Conservation (phyloP, 2,113 vertebrate species). For the Chionomys nivalis region DNA sequence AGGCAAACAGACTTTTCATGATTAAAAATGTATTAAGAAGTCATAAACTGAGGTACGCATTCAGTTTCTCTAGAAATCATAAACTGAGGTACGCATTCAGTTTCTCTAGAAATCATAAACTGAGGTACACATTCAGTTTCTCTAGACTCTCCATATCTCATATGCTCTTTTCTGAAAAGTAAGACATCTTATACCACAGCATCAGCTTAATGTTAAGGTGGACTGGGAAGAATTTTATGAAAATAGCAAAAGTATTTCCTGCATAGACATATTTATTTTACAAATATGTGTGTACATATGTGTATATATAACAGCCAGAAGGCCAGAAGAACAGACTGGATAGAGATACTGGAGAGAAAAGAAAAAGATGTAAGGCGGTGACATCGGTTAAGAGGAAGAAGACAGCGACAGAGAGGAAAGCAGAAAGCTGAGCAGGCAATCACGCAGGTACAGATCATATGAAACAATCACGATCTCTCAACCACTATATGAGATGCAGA, state of each 20-base stretch:
- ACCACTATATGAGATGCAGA: background rate
- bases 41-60: background rate
- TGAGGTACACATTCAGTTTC: background rate
- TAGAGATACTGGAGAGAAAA: background rate
- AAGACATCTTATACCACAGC: background rate
- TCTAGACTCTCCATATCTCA: background rate
- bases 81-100: background rate
- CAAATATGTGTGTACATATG: too few species aligned
- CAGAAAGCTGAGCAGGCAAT: background rate
- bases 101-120: background rate
- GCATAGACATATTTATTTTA: background rate
- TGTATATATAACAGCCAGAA: background rate
- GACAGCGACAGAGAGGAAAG: background rate
- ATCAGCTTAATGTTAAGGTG: background rate
- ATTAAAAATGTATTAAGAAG: background rate
- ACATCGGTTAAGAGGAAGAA: background rate
- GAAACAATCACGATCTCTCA: background rate
- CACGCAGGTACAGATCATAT: background rate
- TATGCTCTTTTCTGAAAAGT: background rate
- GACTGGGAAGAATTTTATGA: background rate
- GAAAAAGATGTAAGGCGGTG: background rate
- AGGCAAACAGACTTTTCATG: background rate
- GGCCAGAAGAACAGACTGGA: rapidly evolving
- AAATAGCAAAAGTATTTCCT: slow-evolving; percentile 13
- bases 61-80: background rate